Evolutionary conservation across 2,888 invertebrate genomes (phyloP), one percentile per base, ranked within the genome.

Genomic region (Chironomus tentans): DNA sequence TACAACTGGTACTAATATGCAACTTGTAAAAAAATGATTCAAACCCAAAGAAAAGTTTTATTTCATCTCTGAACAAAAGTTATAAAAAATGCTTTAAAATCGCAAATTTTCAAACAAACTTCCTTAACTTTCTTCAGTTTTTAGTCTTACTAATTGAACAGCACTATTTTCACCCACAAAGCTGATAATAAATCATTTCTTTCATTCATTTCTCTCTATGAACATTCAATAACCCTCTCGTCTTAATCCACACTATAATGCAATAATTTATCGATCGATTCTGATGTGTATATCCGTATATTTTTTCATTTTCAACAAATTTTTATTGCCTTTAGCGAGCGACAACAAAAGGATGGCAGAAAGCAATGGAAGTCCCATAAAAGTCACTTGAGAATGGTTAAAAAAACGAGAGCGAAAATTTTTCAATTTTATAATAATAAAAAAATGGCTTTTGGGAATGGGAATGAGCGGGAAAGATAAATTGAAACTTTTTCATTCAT

Each of bases 211-310:
- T 28, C 38, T 38, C 38, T 10, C 38, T 10, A 38, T 38, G 10
- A 38, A 38, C 56, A 56, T 56, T 18, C 38, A 38, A 38, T 38
- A 38, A 38, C 38, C 10, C n/a, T 68, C 22, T 24, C 68, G 38
- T 68, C 68, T 68, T 65, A 61, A 61, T 61, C 10, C 68, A 24
- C 21, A 56, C 56, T 10, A 38, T 5, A 48, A 15, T 47, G 48
- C 70, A 70, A 46, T 70, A 70, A 47, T 70, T 70, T 70, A 70
- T 70, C 47, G 70, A 70, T 70, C 10, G 38, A 38, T 38, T 10
- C 38, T 28, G 28, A 3, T 24, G 22, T 28, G 1, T n/a, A n/a
- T n/a, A n/a, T n/a, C n/a, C 28, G 5, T 28, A 24, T 3, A 24
- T 28, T 28, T 28, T 28, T 28, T 28, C 28, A 28, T 28, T 38